Percentiles rank a stretch among this genome's conserved stretches.
These are phyloP conservation scores for Elephantulus edwardii DNA, from an alignment of 2,113 vertebrate genomes.

Conservation along the genomic window DNA sequence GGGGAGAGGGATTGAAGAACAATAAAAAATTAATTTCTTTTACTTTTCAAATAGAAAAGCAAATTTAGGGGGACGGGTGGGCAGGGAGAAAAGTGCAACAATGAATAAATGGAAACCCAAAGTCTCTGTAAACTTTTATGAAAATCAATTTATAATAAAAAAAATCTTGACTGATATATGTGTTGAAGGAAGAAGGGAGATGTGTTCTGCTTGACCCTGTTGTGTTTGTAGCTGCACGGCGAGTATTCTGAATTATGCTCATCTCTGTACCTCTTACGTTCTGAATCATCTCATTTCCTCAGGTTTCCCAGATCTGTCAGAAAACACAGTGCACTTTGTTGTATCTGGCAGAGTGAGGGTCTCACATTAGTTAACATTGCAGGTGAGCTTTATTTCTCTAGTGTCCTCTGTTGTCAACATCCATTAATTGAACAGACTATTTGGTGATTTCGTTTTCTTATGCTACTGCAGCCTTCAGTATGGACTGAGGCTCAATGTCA, in stretches of 20 bases:
- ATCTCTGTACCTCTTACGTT: neutral
- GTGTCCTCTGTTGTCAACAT: neutral
- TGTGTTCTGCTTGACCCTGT: neutral
- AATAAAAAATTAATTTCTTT: too few relatives aligned
- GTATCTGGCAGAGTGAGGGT: neutral
- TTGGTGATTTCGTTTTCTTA: slow-evolving; percentile 13
- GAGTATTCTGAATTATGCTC: too few relatives aligned
- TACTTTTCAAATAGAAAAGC: too few relatives aligned
- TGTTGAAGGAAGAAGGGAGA: neutral
- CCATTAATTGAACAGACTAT: neutral
- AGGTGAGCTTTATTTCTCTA: neutral
- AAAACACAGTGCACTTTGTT: neutral
- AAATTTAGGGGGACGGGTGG: too few relatives aligned
- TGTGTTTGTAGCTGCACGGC: too few relatives aligned
- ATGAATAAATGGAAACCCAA: too few relatives aligned
- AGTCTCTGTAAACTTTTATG: too few relatives aligned
- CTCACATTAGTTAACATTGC: neutral
- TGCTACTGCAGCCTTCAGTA: neutral
- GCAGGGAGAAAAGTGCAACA: too few relatives aligned
- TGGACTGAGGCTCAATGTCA: too few relatives aligned
- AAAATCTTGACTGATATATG: neutral
- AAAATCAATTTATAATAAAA: too few relatives aligned
- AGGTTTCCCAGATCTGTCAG: neutral
- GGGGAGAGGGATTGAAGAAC: too few relatives aligned
- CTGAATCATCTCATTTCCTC: neutral